Evolutionary conservation across 2,888 invertebrate genomes (phyloP).

Genomic region (Griposia aprilina): DNA sequence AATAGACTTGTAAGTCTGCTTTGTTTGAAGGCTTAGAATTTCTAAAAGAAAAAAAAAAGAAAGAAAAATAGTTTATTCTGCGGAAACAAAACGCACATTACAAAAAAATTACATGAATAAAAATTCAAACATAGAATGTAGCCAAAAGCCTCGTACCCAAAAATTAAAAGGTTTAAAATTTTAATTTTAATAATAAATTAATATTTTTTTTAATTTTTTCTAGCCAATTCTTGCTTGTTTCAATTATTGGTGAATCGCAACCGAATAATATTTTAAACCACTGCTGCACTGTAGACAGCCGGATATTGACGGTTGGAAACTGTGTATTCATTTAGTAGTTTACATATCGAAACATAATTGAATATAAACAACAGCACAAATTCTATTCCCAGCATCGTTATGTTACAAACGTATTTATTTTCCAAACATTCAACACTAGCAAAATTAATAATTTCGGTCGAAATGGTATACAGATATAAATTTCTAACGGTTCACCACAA

Average conservation of each 20-base stretch:
- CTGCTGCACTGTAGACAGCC: background rate
- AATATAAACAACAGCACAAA: conserved; percentile 17
- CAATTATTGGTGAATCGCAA: background rate
- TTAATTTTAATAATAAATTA: no score
- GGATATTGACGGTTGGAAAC: background rate
- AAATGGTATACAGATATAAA: conserved; percentile 45
- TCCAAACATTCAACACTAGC: conserved; percentile 18
- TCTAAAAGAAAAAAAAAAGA: no score
- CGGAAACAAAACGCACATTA: no score
- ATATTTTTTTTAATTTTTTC: no score
- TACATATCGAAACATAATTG: conserved; percentile 9
- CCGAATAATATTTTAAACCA: conserved; percentile 11
- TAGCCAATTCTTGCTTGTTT: background rate
- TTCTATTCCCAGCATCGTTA: background rate
- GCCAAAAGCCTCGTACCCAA: no score
- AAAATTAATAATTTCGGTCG: conserved; percentile 49
- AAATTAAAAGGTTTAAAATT: no score
- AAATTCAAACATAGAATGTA: no score
- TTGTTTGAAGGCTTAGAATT: background rate
- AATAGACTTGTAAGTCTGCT: background rate
- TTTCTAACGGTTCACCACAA: conserved; percentile 62
- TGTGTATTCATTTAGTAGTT: background rate
- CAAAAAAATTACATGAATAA: no score
- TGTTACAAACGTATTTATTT: conserved; percentile 20
- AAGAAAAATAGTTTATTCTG: no score